Evolutionary conservation across 2,113 vertebrate species (phyloP).

Genomic region (Agapornis roseicollis): DNA sequence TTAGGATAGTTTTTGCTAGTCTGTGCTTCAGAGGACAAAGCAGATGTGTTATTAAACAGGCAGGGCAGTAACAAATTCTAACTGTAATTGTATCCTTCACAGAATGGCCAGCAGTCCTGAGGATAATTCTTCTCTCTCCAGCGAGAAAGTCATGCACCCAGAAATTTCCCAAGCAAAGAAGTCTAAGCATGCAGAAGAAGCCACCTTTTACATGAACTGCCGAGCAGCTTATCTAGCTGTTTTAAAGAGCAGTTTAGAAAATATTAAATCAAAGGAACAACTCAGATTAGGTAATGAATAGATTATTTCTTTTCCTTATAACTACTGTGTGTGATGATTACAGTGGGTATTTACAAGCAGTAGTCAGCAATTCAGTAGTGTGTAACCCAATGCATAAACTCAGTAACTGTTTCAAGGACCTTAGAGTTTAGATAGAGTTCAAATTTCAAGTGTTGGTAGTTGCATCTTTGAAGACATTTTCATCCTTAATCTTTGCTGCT

Average conservation of each 20-base stretch:
- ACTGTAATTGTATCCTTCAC: conserved; percentile 26
- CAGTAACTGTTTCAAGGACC: background rate
- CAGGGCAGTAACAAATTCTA: background rate
- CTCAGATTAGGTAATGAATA: conserved; percentile 81
- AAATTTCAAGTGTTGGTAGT: background rate
- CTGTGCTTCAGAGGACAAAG: background rate
- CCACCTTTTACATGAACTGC: conserved; percentile 84
- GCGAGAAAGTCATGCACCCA: conserved; percentile 9
- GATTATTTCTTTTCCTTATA: background rate
- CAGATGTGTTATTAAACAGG: background rate
- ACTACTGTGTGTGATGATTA: background rate
- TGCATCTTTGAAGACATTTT: background rate
- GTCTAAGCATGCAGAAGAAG: conserved; percentile 75
- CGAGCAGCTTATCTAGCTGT: conserved; percentile 88
- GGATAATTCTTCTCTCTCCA: background rate
- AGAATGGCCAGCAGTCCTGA: conserved; percentile 73
- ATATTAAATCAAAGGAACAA: conserved; percentile 88
- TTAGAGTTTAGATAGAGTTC: background rate
- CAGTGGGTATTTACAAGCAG: background rate
- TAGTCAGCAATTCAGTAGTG: background rate
- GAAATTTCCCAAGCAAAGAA: conserved; percentile 55
- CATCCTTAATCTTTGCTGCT: background rate
- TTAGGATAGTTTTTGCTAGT: background rate
- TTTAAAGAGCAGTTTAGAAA: conserved; percentile 89
- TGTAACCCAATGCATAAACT: background rate